A percentile compares a stretch with the other conserved stretches of the same genome.
Evolutionary conservation across 2,113 vertebrate genomes (phyloP).

Genomic region (Pelvicachromis taeniatus): DNA sequence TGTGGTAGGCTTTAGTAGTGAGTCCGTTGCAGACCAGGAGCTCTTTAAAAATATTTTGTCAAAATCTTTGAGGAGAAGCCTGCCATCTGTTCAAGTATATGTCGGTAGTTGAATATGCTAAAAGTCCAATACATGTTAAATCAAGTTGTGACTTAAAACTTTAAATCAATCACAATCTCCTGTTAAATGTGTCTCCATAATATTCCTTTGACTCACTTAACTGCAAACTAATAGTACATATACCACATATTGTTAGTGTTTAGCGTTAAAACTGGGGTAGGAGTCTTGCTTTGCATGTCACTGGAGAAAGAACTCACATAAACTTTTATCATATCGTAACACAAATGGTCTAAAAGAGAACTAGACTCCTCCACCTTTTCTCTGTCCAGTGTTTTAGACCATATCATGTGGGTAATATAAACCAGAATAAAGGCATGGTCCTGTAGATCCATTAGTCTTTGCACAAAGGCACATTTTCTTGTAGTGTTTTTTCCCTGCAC

Average conservation of each 20-base stretch:
- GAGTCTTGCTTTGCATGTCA: not conserved
- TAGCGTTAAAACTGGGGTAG: not conserved
- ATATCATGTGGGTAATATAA: not conserved
- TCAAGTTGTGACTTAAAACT: not conserved
- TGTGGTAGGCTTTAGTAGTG: not conserved
- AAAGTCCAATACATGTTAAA: not conserved
- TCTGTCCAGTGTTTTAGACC: not conserved
- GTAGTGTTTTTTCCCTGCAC: not conserved
- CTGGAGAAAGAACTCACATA: not conserved
- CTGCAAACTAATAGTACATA: not conserved
- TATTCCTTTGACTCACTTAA: not conserved
- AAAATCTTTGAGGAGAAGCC: not conserved
- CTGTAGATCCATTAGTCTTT: not conserved
- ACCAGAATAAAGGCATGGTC: not conserved
- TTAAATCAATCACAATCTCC: not conserved
- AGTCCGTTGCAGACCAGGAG: not conserved
- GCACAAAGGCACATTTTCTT: not conserved
- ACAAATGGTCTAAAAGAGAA: not conserved
- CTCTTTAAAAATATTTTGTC: not conserved
- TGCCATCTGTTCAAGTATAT: not conserved
- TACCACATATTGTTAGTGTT: not conserved
- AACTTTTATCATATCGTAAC: not conserved
- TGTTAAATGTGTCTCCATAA: not conserved
- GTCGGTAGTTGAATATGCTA: not conserved
- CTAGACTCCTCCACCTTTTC: not conserved